Base-by-base conservation (phyloP, 2,888 invertebrate species). In the Tipula helvola region DNA sequence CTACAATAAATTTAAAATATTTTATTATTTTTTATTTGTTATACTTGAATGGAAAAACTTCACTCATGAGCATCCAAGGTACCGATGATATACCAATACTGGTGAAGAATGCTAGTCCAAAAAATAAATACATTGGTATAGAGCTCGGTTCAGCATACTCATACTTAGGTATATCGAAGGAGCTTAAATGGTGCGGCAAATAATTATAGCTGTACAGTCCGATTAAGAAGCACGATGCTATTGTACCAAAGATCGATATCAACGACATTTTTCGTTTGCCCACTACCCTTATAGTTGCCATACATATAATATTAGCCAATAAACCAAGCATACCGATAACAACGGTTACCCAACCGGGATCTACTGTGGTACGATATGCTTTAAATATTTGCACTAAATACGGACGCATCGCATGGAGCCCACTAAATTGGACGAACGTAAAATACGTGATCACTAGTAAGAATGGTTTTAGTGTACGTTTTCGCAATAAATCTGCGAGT, bases 41-140 rank as follows among this genome's bases (percentile, higher is more conserved):
- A 90, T 89, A 93, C 93, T 93, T 93, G 88, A 93, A 92, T 0
- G 93, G 93, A 88, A 93, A 94, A 7, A 94, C 92, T 90, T 94
- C 93, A 87, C 93, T 93, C 7, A 93, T 90, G 83, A 93, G 88
- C 87, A 93, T 92, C 93, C 93, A 94, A 1, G 93, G 93, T 16
- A 93, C 90, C 13, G 92, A 92, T 3, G 92, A 90, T 7, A 91
- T 89, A 0, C 91, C 91, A 8, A 90, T 86, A 87, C 88, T 88
- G 13, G 88, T 88, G 85, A 87, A 88, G 83, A 88, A 88, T 39
- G 87, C 87, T 5, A 88, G 71, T 13, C 87, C 86, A 28, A 88
- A 87, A 52, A 88, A 88, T 4, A 87, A 87, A 2, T 88, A 85
- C 88, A 92, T 92, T 0, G 92, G 92, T 1, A 88, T 86, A 57